Conservation (phyloP, 2,113 vertebrate genomes). For the Leucopsar rothschildi region DNA sequence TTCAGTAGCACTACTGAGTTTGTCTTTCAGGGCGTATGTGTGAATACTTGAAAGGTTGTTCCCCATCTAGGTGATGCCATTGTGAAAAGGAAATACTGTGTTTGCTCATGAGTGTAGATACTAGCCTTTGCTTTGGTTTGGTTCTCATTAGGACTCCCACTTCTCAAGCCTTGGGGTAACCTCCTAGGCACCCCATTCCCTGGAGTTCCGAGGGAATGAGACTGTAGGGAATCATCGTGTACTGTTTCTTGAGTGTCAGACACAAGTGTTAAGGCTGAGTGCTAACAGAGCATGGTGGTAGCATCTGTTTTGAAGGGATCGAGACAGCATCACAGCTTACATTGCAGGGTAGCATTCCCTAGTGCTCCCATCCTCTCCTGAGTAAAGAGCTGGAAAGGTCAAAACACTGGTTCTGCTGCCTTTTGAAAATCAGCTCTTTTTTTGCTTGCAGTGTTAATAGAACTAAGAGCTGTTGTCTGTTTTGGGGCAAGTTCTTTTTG, state of each 20-base stretch:
- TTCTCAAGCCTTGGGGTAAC: background rate
- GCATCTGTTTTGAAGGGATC: background rate
- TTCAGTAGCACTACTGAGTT: background rate
- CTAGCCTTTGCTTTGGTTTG: background rate
- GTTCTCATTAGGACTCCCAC: background rate
- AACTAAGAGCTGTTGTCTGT: background rate
- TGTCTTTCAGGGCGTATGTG: background rate
- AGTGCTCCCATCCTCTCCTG: background rate
- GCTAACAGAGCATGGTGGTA: background rate
- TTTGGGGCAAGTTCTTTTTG: background rate
- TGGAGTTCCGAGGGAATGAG: background rate
- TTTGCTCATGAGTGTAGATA: background rate
- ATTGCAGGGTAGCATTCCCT: background rate
- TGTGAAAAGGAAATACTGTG: background rate
- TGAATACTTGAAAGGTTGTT: background rate
- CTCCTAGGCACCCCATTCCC: background rate
- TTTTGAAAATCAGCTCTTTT: background rate
- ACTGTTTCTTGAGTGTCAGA: background rate
- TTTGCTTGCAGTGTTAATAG: background rate
- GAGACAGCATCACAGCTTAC: background rate
- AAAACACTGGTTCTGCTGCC: background rate
- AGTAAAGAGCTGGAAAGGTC: background rate
- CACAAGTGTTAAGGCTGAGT: background rate
- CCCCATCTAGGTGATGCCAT: background rate
- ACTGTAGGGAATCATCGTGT: rapidly evolving